A percentile compares a stretch with the other conserved stretches of the same genome.
These are phyloP conservation scores for Hemiscyllium ocellatum DNA, from an alignment of 2,113 vertebrate genomes.

Conservation along the genomic window DNA sequence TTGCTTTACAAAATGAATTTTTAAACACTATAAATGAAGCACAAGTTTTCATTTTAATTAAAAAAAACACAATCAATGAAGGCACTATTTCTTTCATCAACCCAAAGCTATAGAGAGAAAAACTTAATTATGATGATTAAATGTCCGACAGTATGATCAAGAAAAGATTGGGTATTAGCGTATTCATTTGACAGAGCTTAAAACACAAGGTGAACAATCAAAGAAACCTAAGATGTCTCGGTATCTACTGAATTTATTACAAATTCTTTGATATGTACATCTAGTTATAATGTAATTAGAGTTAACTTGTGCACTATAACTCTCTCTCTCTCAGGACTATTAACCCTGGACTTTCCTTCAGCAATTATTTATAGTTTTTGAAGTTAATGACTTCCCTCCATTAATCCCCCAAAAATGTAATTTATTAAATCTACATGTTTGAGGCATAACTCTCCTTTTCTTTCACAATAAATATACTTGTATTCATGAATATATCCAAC, in stretches of 20 bases:
- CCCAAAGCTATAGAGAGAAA: background rate
- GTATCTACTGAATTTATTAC: background rate
- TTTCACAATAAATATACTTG: too few species aligned
- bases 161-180: background rate
- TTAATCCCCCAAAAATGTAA: too few species aligned
- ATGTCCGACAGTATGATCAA: background rate
- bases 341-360: too few species aligned
- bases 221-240: background rate
- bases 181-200: background rate
- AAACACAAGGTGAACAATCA: background rate
- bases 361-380: too few species aligned
- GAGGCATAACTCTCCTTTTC: too few species aligned
- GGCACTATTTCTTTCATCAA: background rate
- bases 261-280: background rate
- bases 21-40: background rate
- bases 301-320: background rate
- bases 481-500: too few species aligned
- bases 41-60: background rate
- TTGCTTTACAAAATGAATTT: constrained; percentile 4
- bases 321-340: background rate
- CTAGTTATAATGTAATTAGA: background rate
- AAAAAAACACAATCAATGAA: background rate
- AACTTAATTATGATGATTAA: background rate
- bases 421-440: too few species aligned
- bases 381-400: too few species aligned